Conservation (phyloP, 2,797 vertebrate species). For the Podarcis lilfordi region DNA sequence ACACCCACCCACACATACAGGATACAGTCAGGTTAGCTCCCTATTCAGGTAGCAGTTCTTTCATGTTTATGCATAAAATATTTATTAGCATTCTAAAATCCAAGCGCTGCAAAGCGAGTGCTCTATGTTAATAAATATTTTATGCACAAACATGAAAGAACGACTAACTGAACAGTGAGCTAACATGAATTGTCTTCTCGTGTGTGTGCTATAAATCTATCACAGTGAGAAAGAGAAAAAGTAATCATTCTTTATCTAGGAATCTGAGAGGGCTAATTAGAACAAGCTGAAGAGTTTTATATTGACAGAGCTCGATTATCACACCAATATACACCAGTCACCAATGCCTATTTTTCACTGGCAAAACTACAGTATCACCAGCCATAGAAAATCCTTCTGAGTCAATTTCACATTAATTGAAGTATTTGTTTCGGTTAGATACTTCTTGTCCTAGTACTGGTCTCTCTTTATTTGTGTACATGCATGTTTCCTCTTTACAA, state of each 20-base stretch:
- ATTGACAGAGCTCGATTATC: not conserved
- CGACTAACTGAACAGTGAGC: constrained; percentile 1
- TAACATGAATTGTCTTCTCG: not conserved
- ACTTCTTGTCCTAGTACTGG: not conserved
- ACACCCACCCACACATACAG: not conserved
- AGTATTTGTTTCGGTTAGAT: not conserved
- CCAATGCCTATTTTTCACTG: not conserved
- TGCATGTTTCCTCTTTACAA: not conserved
- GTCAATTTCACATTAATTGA: not conserved
- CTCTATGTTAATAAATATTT: constrained; percentile 32
- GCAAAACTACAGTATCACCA: not conserved
- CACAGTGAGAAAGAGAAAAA: not conserved
- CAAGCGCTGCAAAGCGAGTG: constrained; percentile 7
- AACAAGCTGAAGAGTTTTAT: not conserved
- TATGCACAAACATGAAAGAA: constrained; percentile 25
- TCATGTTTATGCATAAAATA: constrained; percentile 21
- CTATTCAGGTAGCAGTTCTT: not conserved
- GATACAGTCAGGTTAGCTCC: not conserved
- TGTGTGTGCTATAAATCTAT: not conserved
- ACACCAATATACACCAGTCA: not conserved
- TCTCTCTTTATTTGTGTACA: not conserved
- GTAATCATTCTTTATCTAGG: not conserved
- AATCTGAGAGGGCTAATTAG: not conserved
- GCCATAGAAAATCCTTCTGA: not conserved
- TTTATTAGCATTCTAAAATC: constrained; percentile 26